Evolutionary conservation across 2,888 invertebrate species (phyloP).

Genomic region (Andricus quercusramuli): DNA sequence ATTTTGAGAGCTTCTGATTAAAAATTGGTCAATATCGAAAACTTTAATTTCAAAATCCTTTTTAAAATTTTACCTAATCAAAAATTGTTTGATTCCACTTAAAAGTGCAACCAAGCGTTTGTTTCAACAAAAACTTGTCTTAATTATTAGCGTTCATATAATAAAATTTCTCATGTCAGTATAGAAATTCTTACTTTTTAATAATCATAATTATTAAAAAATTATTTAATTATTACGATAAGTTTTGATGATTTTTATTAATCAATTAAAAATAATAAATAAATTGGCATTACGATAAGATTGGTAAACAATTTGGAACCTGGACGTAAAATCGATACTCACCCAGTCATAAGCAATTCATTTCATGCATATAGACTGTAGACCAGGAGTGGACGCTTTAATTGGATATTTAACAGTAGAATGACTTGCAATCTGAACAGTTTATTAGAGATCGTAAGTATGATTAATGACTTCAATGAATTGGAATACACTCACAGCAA

Average conservation of each 20-base stretch:
- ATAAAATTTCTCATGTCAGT: too few species aligned
- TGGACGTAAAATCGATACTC: slow-evolving; percentile 17
- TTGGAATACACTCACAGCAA: slow-evolving; percentile 11
- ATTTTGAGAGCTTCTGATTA: too few species aligned
- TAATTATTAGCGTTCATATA: too few species aligned
- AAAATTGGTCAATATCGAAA: too few species aligned
- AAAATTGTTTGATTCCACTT: too few species aligned
- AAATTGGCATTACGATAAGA: not conserved
- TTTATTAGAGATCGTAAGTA: slow-evolving; percentile 23
- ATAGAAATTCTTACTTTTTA: too few species aligned
- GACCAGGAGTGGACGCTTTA: slow-evolving; percentile 13
- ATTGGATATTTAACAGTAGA: slow-evolving; percentile 39
- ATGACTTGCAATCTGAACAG: slow-evolving; percentile 31
- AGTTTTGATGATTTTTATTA: not conserved
- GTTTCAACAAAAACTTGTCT: too few species aligned
- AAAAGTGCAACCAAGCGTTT: too few species aligned
- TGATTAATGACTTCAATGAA: slow-evolving; percentile 33
- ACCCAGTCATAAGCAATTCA: slow-evolving; percentile 12
- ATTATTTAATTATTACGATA: not conserved
- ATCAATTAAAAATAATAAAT: too few species aligned
- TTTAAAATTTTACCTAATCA: too few species aligned
- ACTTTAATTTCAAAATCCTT: too few species aligned
- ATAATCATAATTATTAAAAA: too few species aligned
- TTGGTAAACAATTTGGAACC: not conserved
- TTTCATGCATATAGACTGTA: slow-evolving; percentile 18